These are phyloP conservation scores for Botia kubotai DNA, from an alignment of 2,797 vertebrate genomes.

Conservation along the genomic window DNA sequence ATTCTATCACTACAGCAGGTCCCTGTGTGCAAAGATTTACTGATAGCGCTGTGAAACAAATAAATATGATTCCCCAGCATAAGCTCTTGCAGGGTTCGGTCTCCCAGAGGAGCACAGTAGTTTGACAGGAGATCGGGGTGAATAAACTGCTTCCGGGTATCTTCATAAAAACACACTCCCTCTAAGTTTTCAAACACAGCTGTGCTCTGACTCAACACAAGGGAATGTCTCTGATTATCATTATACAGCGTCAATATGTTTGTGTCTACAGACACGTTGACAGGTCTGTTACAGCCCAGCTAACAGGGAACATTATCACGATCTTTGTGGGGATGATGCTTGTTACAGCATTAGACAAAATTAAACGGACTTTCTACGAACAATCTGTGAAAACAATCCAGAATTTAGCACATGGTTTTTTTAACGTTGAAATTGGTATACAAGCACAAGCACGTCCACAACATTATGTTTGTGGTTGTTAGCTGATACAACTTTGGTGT, in stretches of 20 bases:
- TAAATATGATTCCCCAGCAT: slow-evolving; percentile 42
- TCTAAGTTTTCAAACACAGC: slow-evolving; percentile 59
- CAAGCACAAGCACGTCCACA: background rate
- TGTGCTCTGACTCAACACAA: slow-evolving; percentile 50
- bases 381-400: too few species aligned
- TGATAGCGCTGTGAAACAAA: slow-evolving; percentile 36
- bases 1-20: slow-evolving; percentile 21
- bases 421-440: background rate
- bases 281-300: background rate
- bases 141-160: slow-evolving; percentile 9
- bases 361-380: too few species aligned
- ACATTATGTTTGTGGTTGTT: background rate
- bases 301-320: background rate
- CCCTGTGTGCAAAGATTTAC: slow-evolving; percentile 25
- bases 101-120: slow-evolving; percentile 54
- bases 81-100: slow-evolving; percentile 41
- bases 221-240: slow-evolving; percentile 1
- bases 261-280: too few species aligned
- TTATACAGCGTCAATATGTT: slow-evolving; percentile 1
- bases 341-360: background rate
- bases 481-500: slow-evolving; percentile 5
- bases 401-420: background rate
- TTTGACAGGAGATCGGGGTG: slow-evolving; percentile 42
- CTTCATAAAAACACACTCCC: slow-evolving; percentile 18
- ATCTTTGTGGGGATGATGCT: background rate